Conservation (phyloP, 2,797 vertebrate species). For the Rousettus madagascariensis region DNA sequence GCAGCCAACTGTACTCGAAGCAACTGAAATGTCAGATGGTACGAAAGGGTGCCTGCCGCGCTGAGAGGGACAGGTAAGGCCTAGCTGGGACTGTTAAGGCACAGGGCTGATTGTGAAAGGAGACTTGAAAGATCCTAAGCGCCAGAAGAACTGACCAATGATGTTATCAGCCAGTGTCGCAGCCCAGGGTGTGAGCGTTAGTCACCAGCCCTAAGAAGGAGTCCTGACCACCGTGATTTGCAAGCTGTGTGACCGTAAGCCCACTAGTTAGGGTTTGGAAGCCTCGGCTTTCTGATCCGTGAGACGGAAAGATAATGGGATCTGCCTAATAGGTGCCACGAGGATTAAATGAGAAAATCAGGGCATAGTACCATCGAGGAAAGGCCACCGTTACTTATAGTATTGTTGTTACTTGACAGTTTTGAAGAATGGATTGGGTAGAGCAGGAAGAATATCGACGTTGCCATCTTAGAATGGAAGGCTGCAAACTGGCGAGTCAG, state of each 20-base stretch:
- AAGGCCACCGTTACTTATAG: accelerated
- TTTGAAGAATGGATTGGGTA: background rate
- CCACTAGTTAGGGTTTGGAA: background rate
- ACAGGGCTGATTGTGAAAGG: background rate
- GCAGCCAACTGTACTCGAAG: background rate
- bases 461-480: background rate
- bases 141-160: background rate
- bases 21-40: background rate
- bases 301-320: background rate
- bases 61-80: background rate
- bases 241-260: background rate
- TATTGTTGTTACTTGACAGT: accelerated
- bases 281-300: background rate
- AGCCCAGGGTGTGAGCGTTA: background rate
- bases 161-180: background rate
- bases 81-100: background rate
- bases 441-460: no score
- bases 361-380: accelerated
- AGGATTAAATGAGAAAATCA: background rate
- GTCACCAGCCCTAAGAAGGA: no score
- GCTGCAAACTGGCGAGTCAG: background rate
- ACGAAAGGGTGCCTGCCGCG: background rate
- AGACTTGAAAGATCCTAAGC: background rate
- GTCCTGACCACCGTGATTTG: background rate
- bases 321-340: background rate